Base-by-base conservation (phyloP, 2,888 invertebrate genomes). In the Plagodis dolabraria region DNA sequence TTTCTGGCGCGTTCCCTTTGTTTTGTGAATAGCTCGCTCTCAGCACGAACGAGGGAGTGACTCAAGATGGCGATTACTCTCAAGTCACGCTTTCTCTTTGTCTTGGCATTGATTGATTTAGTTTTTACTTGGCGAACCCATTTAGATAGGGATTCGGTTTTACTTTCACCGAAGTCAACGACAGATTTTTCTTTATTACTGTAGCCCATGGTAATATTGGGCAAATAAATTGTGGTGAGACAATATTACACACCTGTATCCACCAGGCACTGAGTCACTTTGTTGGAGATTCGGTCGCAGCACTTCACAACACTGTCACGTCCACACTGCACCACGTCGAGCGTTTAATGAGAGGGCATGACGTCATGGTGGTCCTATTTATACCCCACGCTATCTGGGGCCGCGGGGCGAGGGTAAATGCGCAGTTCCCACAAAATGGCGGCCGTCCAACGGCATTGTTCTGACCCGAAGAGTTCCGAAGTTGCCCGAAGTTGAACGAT, bases 61-160 rank as follows among this genome's bases (percentile, higher is more conserved):
- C 94, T 92, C 77, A 95, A 90, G 74, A 95, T 93, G 70, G 95
- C 95, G 83, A 95, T 94, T 71, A 95, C 87, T 70, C 95, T 93
- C 66, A 95, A 85, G 82, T 95, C 93, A 74, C 94, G 94, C 71
- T 93, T 94, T 76, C 91, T 93, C 85, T 90, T 93, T 75, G 92
- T 90, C 82, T 93, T 93, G 72, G 93, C 93, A 73, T 83, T 90
- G 67, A 85, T 76, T 77, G 94, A 94, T 90, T 95, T 95, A 80
- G 83, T 88, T 86, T 94, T 94, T 72, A 95, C 93, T 90, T 93
- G 91, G 61, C 89, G 93, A 77, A 95, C 95, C 95, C 95, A 95
- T 71, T 94, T 92, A 73, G 90, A 86, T 68, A 94, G 85, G 79
- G 94, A 93, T 82, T 92, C 92, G 40, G 93, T 92, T 92, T 93